Evolutionary conservation across 2,797 vertebrate genomes (phyloP), one percentile per base, ranked within the genome.

Genomic region (Bovichtus variegatus): DNA sequence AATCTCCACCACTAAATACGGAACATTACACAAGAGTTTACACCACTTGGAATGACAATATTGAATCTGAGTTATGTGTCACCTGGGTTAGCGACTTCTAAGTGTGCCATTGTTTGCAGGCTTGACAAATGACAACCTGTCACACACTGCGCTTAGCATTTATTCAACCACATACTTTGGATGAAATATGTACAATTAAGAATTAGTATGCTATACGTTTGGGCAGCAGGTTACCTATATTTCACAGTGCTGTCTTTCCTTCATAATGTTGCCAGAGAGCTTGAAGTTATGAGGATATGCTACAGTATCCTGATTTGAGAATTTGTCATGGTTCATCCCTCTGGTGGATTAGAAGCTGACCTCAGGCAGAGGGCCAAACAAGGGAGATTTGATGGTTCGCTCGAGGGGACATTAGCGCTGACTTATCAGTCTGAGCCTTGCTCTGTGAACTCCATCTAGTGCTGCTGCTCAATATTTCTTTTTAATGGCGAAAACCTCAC

Each of bases 281-380:
- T 66, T 76, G 55, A 71, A 73, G 25, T 81, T 61, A 86, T 82
- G 74, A 75, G 66, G 74, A 65, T 64, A 68, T 47, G 60, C 71
- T 60, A 74, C 74, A 74, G 58, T 43, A 80, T 80, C 65, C 77
- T 81, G 83, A 90, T 90, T 89, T 86, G 76, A 83, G 75, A 90
- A 83, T 90, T 87, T 81, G 85, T 91, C 89, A 85, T 74, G 83
- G 87, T 90, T 88, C 85, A 91, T 90, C 89, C 90, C 74, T 71
- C 77, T 62, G 68, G 87, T 80, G 87, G 84, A 94, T 92, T 89
- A 88, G 78, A 92, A 71, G 80, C 66, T 89, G 91, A 93, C 90
- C 84, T 88, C 84, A 90, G 92, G 86, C 89, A 79, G 74, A 73
- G 75, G 80, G 85, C 86, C 91, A 92, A 88, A 88, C 90, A 91